Evolutionary conservation across 2,797 vertebrate species (phyloP), one percentile per base, ranked within the genome.

Genomic region (Holocentrus rufus): DNA sequence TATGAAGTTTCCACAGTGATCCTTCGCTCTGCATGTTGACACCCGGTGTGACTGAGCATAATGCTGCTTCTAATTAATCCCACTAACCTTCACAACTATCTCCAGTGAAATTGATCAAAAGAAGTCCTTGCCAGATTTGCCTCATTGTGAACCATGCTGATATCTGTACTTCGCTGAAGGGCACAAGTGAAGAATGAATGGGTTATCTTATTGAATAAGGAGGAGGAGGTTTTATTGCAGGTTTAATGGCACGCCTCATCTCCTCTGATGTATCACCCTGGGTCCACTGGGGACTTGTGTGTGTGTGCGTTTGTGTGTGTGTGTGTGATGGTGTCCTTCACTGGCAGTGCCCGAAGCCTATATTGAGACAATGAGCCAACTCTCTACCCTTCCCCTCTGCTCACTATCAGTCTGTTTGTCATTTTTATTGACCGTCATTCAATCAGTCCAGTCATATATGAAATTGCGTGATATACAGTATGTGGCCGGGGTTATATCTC

Each of bases 121-220:
- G 50, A 15, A 42, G 58, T 20, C 63, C 59, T 57, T 72, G 75
- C 52, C 74, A 65, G 53, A 58, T 62, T 56, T 30, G 22, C 31
- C 57, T 64, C 54, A 53, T 59, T 70, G 74, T 69, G 66, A 59
- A 42, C 42, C 59, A 70, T 52, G 54, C 74, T 53, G 67, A 63
- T 54, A 58, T 70, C 31, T 58, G 58, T 63, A 34, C 66, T 58
- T 57, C 25, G 74, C 66, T 69, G 77, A 77, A 75, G 76, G 80
- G 64, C 76, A 72, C 57, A 15, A 46, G 27, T 63, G 69, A 72
- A 69, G 76, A 83, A 65, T 79, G 76, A 83, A 76, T 76, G 65
- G 69, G 60, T 76, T 79, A 69, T 81, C 79, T 74, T 81, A 83
- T 76, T 76, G 69, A 83, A 83, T 83, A 76, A 79, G 69, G 73